Base-by-base conservation (phyloP, 2,113 vertebrate species). In the Rhinoptilus africanus region DNA sequence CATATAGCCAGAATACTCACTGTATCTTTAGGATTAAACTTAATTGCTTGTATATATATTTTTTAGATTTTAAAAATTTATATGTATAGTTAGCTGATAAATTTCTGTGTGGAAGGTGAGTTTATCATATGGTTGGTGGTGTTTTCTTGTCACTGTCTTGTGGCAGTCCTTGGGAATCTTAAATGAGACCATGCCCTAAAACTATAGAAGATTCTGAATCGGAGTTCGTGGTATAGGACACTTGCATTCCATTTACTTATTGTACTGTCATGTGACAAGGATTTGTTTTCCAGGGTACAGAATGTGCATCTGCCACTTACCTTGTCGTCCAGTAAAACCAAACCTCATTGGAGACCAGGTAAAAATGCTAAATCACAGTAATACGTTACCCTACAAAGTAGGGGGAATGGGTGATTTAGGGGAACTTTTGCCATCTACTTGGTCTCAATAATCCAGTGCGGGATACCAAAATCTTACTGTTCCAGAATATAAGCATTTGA, bases 291-390 rank as follows among this genome's bases (percentile, higher is more conserved):
- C 95, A 99, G 99, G 99, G 35, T 99, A 99, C 95, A 98, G 98
- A 95, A 99, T 99, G 99, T 99, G 99, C 88, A 99, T 99, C 96
- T 99, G 99, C 93, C 98, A 99, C 96, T 98, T 99, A 94, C 94
- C 99, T 53, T 99, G 99, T 96, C 98, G 96, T 78, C 98, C 98
- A 72, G 97, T 99, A 79, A 99, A 99, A 94, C 98, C 99, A 95
- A 98, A 98, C 80, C 93, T 98, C 11, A 64, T 89, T 51, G 98
- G 97, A 97, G 99, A 99, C 76, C 99, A 99, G 99, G 98, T 98
- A 98, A 97, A 67, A 90, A 15, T 12, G 18, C 48, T 50, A 60
- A n/a, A 64, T 59, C 37, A 10, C 54, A 69, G 22, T 64, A 96
- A 66, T 28, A 34, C 5, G 2, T 77, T 94, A 45, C 57, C 45